Percentiles rank a stretch among this genome's conserved stretches.
phyloP scores from a whole-genome alignment of 2,888 invertebrate species.

The Cheilosia urbana region DNA sequence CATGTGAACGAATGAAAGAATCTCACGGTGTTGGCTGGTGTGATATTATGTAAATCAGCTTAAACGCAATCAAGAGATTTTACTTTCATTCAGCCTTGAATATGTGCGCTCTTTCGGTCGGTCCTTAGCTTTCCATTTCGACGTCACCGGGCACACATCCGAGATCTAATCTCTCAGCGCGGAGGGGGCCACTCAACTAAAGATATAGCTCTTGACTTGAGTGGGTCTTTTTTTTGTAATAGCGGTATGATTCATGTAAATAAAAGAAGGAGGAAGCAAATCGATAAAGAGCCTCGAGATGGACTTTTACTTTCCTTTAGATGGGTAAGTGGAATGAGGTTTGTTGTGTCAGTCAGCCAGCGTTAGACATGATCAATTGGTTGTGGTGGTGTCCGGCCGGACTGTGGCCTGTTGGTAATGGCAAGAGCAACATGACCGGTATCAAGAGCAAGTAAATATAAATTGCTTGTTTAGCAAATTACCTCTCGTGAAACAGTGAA shows the following conservation, averaged over 20 bases:
- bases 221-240: not conserved
- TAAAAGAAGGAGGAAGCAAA: slow-evolving; percentile 47
- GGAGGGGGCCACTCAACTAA: slow-evolving; percentile 13
- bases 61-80: slow-evolving; percentile 11
- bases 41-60: slow-evolving; percentile 52
- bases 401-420: slow-evolving; percentile 7
- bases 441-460: slow-evolving; percentile 17
- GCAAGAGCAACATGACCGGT: slow-evolving; percentile 15
- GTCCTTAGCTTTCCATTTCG: slow-evolving; percentile 66
- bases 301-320: slow-evolving; percentile 68
- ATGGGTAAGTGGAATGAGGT: slow-evolving; percentile 41
- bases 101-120: not conserved
- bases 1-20: slow-evolving; percentile 28
- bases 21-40: slow-evolving; percentile 17
- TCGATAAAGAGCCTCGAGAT: slow-evolving; percentile 45
- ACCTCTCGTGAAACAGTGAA: slow-evolving; percentile 8
- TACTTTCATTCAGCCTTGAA: slow-evolving; percentile 73
- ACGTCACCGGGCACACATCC: slow-evolving; percentile 53
- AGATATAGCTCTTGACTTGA: slow-evolving; percentile 29
- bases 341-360: slow-evolving; percentile 9
- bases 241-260: slow-evolving; percentile 8
- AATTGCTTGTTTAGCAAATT: slow-evolving; percentile 27
- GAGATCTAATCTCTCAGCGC: slow-evolving; percentile 23
- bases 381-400: not conserved
- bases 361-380: slow-evolving; percentile 11